Conservation (phyloP, 2,888 invertebrate species). For the Drosophila bunnanda region DNA sequence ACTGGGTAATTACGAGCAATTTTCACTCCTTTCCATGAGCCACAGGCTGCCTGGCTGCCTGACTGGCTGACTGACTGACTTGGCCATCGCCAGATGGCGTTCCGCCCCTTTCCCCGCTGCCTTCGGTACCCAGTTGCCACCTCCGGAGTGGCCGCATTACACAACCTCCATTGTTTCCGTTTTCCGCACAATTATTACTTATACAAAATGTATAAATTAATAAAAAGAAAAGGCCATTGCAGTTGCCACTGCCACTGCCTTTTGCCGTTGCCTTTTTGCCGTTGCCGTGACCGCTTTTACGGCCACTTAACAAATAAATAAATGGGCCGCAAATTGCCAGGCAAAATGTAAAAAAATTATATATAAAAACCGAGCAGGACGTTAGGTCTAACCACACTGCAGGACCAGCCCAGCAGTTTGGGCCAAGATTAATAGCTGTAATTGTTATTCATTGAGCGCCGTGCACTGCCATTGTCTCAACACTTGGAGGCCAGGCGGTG, state of each 20-base stretch:
- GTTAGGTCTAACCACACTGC: constrained; percentile 64
- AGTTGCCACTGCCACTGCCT: constrained; percentile 40
- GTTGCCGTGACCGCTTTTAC: constrained; percentile 72
- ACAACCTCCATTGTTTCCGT: constrained; percentile 82
- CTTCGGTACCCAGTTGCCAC: constrained; percentile 39
- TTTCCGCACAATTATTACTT: constrained; percentile 82
- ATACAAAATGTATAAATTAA: constrained; percentile 80
- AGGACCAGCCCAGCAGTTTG: constrained; percentile 55
- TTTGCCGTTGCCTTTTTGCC: constrained; percentile 40
- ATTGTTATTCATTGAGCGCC: constrained; percentile 79
- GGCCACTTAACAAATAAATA: constrained; percentile 82
- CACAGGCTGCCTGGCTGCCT: constrained; percentile 58
- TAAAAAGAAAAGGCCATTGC: constrained; percentile 48
- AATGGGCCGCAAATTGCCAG: constrained; percentile 74
- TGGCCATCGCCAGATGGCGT: constrained; percentile 70
- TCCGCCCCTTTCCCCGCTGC: constrained; percentile 17
- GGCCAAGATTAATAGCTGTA: constrained; percentile 76
- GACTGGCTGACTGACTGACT: constrained; percentile 48
- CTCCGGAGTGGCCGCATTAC: constrained; percentile 70
- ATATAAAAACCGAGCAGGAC: constrained; percentile 34
- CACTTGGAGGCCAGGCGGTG: constrained; percentile 52
- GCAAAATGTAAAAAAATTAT: constrained; percentile 41
- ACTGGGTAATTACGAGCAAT: constrained; percentile 76
- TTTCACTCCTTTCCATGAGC: constrained; percentile 76
- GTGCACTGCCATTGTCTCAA: constrained; percentile 75